Percentiles rank a stretch among this genome's conserved stretches.
Evolutionary conservation across 2,888 invertebrate species (phyloP).

Genomic region (Parasteatoda lunata): DNA sequence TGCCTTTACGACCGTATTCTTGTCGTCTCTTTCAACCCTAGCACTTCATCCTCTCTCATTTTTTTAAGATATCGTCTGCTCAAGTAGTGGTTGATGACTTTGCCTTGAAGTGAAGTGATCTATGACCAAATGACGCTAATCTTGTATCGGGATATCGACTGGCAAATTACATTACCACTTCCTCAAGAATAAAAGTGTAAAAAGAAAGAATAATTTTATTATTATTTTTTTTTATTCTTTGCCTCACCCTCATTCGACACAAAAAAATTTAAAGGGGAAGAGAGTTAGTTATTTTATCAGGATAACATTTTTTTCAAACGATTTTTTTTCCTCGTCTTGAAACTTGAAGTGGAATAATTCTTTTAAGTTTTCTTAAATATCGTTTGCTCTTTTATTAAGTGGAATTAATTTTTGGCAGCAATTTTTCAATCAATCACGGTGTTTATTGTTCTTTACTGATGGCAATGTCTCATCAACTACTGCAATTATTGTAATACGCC

Average conservation of each 20-base stretch:
- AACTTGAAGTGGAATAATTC: conserved; percentile 12
- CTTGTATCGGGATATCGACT: conserved; percentile 63
- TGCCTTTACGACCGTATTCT: conserved; percentile 49
- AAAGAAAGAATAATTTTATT: conserved; percentile 23
- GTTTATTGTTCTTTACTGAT: conserved; percentile 44
- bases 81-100: conserved; percentile 68
- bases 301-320: background rate
- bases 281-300: conserved; percentile 8
- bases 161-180: conserved; percentile 36
- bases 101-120: conserved; percentile 62
- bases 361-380: conserved; percentile 28
- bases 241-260: background rate
- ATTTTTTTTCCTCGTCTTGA: background rate
- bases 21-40: conserved; percentile 9
- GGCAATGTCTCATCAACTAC: conserved; percentile 38
- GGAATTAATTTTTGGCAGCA: conserved; percentile 54
- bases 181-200: conserved; percentile 14
- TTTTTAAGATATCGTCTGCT: conserved; percentile 35
- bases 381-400: conserved; percentile 49
- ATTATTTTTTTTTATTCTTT: conserved; percentile 17
- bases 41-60: background rate
- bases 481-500: conserved; percentile 52
- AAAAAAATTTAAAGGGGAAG: background rate
- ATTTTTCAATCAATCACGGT: conserved; percentile 51
- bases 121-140: conserved; percentile 68